Percentiles rank a stretch among this genome's conserved stretches.
These are phyloP conservation scores for Pandion haliaetus DNA, from an alignment of 2,113 vertebrate species.

Conservation along the genomic window DNA sequence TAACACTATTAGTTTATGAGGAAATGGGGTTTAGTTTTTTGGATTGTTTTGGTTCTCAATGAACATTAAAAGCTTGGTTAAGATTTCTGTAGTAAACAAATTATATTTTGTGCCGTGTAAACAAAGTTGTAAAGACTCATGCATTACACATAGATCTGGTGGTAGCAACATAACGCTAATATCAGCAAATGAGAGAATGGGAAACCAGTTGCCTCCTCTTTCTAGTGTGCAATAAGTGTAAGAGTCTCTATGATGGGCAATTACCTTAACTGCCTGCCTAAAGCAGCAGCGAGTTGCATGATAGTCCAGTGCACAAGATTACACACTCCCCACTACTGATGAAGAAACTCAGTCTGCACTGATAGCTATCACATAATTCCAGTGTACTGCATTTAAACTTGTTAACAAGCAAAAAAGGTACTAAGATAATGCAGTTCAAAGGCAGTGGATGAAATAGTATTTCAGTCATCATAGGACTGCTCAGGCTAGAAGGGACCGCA, in stretches of 20 bases:
- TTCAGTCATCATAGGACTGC: not conserved
- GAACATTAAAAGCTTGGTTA: slow-evolving; percentile 20
- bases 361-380: not conserved
- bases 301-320: slow-evolving; percentile 41
- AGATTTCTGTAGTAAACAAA: slow-evolving; percentile 42
- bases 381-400: not conserved
- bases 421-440: not conserved
- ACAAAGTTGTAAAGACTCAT: slow-evolving; percentile 33
- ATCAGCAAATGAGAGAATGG: slow-evolving; percentile 50
- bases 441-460: not conserved
- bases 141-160: not conserved
- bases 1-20: not conserved
- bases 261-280: slow-evolving; percentile 63
- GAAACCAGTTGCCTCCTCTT: slow-evolving; percentile 15
- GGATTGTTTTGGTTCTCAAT: not conserved
- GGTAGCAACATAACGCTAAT: slow-evolving; percentile 29
- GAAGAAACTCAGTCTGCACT: slow-evolving; percentile 38
- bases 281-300: slow-evolving; percentile 35
- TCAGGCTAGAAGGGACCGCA: not conserved
- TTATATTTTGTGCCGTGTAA: slow-evolving; percentile 46
- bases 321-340: slow-evolving; percentile 20
- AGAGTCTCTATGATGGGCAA: slow-evolving; percentile 49
- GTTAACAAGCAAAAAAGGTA: not conserved
- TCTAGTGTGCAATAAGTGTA: slow-evolving; percentile 29
- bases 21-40: not conserved